A percentile compares a stretch with the other conserved stretches of the same genome.
These are phyloP conservation scores for Progne subis DNA, from an alignment of 2,113 vertebrate species.

Conservation along the genomic window DNA sequence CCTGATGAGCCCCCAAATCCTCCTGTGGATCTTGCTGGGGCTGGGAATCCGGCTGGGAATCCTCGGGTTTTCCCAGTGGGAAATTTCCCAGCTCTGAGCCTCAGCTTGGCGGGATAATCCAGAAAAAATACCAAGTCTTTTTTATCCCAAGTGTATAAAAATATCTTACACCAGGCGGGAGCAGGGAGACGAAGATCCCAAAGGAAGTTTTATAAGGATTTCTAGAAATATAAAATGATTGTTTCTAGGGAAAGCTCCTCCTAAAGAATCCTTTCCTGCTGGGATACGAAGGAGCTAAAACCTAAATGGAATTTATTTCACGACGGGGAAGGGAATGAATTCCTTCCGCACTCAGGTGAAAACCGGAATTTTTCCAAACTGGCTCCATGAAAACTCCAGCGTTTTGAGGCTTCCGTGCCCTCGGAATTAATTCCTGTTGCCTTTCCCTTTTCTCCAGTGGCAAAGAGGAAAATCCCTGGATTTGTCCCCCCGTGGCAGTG, in stretches of 20 bases:
- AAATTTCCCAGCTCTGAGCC: background rate
- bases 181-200: background rate
- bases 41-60: background rate
- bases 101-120: background rate
- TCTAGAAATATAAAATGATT: background rate
- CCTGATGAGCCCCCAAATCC: background rate
- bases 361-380: background rate
- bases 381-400: background rate
- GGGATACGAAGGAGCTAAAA: background rate
- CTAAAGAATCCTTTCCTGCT: background rate
- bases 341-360: background rate
- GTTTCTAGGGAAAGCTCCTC: fast-evolving
- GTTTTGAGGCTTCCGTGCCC: background rate
- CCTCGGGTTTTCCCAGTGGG: background rate
- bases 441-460: background rate
- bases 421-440: fast-evolving
- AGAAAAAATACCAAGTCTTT: fast-evolving
- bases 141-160: background rate
- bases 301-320: background rate
- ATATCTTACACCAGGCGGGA: background rate
- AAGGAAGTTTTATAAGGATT: background rate
- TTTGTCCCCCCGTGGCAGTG: background rate
- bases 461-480: background rate
- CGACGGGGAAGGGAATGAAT: background rate
- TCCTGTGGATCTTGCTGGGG: background rate